Conservation (phyloP, 1,140 invertebrate species). For the Cherax destructor region DNA sequence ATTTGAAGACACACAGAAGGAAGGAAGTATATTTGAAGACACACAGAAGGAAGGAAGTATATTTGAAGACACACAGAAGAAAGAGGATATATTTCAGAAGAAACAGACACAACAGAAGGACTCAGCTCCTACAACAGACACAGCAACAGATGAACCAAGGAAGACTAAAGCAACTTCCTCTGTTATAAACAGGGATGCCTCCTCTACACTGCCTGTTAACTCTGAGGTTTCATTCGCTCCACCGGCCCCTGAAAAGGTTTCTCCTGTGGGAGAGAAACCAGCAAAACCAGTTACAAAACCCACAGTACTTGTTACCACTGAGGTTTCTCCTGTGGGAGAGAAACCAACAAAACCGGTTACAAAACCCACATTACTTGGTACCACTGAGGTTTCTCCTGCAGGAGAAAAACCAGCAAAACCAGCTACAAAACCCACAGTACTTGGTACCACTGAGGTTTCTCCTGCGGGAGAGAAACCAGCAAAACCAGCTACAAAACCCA, state of each 20-base stretch:
- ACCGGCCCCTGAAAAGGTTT: not conserved
- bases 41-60: too few relatives aligned
- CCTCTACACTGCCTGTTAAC: not conserved
- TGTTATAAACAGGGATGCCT: not conserved
- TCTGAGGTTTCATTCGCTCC: not conserved
- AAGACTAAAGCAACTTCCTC: not conserved
- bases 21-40: too few relatives aligned
- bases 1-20: not conserved
- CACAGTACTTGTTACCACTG: too few relatives aligned
- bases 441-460: not conserved
- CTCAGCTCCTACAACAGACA: not conserved
- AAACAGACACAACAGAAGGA: not conserved
- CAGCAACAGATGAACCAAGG: not conserved
- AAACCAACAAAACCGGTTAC: too few relatives aligned
- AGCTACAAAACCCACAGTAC: too few relatives aligned
- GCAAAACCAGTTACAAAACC: too few relatives aligned
- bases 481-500: constrained; percentile 24
- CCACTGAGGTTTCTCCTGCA: too few relatives aligned
- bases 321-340: too few relatives aligned
- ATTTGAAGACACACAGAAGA: too few relatives aligned
- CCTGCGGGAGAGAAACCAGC: not conserved
- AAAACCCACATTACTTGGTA: too few relatives aligned
- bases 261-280: not conserved
- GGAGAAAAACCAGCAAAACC: too few relatives aligned
- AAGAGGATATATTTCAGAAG: not conserved